These are phyloP conservation scores for Poecilus cupreus DNA, from an alignment of 2,888 invertebrate species.

Conservation along the genomic window DNA sequence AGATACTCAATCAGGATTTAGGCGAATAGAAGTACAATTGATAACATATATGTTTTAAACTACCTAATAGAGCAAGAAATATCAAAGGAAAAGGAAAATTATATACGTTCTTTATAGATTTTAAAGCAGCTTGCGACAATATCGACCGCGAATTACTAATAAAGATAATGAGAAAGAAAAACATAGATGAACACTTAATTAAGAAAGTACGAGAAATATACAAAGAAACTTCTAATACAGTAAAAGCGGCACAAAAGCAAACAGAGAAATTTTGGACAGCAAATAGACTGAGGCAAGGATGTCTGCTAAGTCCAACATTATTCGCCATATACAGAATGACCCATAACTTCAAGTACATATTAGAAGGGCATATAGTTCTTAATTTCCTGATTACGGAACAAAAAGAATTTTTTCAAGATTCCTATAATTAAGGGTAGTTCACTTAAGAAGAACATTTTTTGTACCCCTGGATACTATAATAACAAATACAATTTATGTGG, in stretches of 20 bases:
- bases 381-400: no score
- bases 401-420: no score
- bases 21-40: conserved; percentile 36
- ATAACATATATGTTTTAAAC: no score
- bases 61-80: neutral
- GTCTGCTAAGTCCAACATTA: conserved; percentile 46
- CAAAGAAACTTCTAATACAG: no score
- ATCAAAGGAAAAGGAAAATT: conserved; percentile 13
- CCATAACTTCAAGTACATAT: no score
- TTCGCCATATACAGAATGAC: conserved; percentile 59
- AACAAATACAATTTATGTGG: conserved; percentile 37
- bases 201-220: no score
- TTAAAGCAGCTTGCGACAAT: conserved; percentile 31
- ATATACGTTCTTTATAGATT: conserved; percentile 52
- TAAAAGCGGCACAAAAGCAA: no score
- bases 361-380: conserved; percentile 53
- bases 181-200: neutral
- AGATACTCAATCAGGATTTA: conserved; percentile 11
- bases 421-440: no score
- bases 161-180: neutral
- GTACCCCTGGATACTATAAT: no score
- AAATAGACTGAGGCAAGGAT: conserved; percentile 56
- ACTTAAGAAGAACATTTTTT: no score
- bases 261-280: conserved; percentile 49
- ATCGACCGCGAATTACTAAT: no score